A percentile compares a stretch with the other conserved stretches of the same genome.
These are phyloP conservation scores for Volucella inanis DNA, from an alignment of 2,888 invertebrate genomes.

Conservation along the genomic window DNA sequence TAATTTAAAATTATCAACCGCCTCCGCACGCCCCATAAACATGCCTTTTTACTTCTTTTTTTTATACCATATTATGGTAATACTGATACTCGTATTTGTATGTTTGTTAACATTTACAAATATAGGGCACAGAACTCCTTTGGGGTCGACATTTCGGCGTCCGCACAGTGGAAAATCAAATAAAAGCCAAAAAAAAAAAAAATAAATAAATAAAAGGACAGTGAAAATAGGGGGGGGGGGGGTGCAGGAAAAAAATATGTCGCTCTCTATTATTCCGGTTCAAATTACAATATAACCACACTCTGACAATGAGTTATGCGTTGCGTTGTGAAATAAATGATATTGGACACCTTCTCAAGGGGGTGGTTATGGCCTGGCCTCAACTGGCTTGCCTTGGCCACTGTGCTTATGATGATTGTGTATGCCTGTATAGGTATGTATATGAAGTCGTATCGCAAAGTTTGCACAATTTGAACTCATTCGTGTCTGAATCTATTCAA, in stretches of 20 bases:
- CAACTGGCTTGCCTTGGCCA: neutral
- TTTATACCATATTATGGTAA: too few species aligned
- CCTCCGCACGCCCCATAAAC: constrained; percentile 2
- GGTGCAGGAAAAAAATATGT: constrained; percentile 34
- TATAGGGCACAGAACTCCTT: constrained; percentile 35
- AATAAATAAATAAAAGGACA: neutral
- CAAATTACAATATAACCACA: constrained; percentile 70
- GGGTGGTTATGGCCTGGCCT: constrained; percentile 20
- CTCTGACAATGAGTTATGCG: constrained; percentile 71
- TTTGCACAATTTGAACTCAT: constrained; percentile 63
- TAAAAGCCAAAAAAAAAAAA: constrained; percentile 12
- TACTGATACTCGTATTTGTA: neutral
- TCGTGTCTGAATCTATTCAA: constrained; percentile 65
- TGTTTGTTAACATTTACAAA: constrained; percentile 49
- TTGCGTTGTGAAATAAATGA: constrained; percentile 67
- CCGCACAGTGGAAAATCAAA: constrained; percentile 49
- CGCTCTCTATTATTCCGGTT: constrained; percentile 67
- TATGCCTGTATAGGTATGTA: constrained; percentile 5
- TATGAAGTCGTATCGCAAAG: constrained; percentile 21
- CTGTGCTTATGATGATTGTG: constrained; percentile 12
- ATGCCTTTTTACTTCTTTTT: neutral
- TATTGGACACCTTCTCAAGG: constrained; percentile 63
- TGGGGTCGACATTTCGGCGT: constrained; percentile 49
- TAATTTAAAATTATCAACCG: constrained; percentile 13
- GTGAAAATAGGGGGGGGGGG: constrained; percentile 9